A percentile compares a stretch with the other conserved stretches of the same genome.
These are phyloP conservation scores for Athene cunicularia DNA, from an alignment of 2,113 vertebrate species.

Conservation along the genomic window DNA sequence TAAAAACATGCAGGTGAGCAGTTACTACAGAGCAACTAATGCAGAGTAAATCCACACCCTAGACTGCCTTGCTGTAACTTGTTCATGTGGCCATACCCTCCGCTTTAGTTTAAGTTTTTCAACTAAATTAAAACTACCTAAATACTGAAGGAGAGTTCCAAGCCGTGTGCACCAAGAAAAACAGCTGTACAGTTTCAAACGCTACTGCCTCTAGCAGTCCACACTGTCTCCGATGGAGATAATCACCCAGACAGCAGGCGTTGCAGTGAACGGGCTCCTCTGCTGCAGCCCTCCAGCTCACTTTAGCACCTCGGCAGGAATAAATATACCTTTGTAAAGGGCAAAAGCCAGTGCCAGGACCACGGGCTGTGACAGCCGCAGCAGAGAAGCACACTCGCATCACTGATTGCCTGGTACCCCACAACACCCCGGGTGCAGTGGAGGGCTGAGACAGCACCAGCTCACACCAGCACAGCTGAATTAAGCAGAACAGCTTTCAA, in stretches of 20 bases:
- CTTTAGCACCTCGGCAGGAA: background rate
- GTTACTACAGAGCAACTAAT: background rate
- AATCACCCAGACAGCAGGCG: background rate
- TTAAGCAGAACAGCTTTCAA: background rate
- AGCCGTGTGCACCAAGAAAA: background rate
- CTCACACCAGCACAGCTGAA: rapidly evolving
- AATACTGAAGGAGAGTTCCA: background rate
- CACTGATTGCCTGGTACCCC: background rate
- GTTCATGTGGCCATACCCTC: background rate
- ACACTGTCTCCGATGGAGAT: rapidly evolving
- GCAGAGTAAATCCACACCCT: slow-evolving; percentile 10
- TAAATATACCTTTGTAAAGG: background rate
- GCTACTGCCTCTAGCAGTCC: background rate
- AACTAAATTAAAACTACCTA: background rate
- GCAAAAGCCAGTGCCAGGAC: background rate
- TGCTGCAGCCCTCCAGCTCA: background rate
- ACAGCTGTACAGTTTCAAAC: background rate
- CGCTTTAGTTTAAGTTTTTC: background rate
- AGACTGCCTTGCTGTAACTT: slow-evolving; percentile 26
- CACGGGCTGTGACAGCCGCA: rapidly evolving
- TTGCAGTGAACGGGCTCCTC: background rate
- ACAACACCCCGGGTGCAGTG: rapidly evolving
- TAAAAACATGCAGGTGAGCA: background rate
- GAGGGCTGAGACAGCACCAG: background rate
- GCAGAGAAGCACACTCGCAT: rapidly evolving